Conservation (phyloP, 1,140 invertebrate species). For the Nixonia krombeini region DNA sequence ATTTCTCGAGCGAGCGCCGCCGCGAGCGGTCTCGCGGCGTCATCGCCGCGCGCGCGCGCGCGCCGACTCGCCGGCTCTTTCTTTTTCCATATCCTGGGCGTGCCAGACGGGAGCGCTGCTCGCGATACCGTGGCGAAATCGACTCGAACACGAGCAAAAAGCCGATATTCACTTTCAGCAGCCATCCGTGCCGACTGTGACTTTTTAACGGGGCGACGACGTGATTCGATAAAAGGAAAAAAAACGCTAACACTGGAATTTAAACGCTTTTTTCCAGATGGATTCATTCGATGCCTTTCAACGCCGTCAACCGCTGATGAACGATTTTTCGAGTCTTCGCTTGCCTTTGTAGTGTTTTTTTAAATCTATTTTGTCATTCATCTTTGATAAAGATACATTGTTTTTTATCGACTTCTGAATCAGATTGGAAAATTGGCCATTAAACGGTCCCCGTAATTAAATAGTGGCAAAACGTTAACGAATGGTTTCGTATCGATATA, state of each 20-base stretch:
- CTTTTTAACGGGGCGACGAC: conserved; percentile 23
- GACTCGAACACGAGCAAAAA: conserved; percentile 39
- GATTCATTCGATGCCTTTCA: too few species aligned
- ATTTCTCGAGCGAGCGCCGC: conserved; percentile 23
- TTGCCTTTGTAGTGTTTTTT: too few species aligned
- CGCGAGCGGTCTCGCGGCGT: conserved; percentile 29
- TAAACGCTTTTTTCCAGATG: conserved; percentile 19
- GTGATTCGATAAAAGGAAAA: conserved; percentile 23
- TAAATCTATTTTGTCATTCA: too few species aligned
- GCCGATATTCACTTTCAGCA: conserved; percentile 44
- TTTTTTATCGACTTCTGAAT: too few species aligned
- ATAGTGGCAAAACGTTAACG: too few species aligned
- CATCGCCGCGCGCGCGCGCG: too few species aligned
- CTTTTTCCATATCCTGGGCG: conserved; percentile 47
- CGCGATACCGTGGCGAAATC: conserved; percentile 46
- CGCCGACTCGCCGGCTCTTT: conserved; percentile 28
- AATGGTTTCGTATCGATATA: too few species aligned
- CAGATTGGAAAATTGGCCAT: too few species aligned
- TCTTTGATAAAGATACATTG: too few species aligned
- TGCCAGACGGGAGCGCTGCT: conserved; percentile 43
- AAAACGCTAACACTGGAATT: conserved; percentile 22
- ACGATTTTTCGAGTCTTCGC: too few species aligned
- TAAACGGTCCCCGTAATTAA: too few species aligned
- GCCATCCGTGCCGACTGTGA: conserved; percentile 21
- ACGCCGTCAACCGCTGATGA: too few species aligned